Conservation (phyloP, 2,888 invertebrate species). For the Orthonychiurus folsomi region DNA sequence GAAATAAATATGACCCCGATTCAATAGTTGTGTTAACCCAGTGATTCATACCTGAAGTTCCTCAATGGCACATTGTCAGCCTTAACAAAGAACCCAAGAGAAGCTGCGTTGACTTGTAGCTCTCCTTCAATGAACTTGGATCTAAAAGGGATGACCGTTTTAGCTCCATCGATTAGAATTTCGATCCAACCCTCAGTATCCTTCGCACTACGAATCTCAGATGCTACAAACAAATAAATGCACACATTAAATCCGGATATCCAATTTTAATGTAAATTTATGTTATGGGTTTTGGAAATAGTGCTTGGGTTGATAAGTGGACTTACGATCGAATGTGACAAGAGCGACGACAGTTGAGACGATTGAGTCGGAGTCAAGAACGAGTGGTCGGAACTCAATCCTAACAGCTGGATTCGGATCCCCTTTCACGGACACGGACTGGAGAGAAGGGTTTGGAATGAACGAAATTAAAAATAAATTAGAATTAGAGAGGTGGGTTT, state of each 20-base stretch:
- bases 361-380: constrained; percentile 57
- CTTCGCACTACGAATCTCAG: constrained; percentile 25
- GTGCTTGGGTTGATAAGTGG: constrained; percentile 4
- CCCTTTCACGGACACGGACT: constrained; percentile 42
- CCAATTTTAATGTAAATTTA: background rate
- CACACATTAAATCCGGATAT: background rate
- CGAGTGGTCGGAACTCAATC: constrained; percentile 58
- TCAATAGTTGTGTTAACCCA: background rate
- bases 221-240: constrained; percentile 21
- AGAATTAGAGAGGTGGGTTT: background rate
- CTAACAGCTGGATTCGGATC: constrained; percentile 48
- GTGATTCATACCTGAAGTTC: constrained; percentile 41
- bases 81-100: constrained; percentile 38
- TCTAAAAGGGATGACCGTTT: constrained; percentile 54
- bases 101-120: constrained; percentile 50
- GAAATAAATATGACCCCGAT: background rate
- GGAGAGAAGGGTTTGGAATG: constrained; percentile 17
- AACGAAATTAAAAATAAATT: constrained; percentile 8
- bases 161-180: constrained; percentile 37
- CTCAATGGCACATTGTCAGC: constrained; percentile 32
- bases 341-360: constrained; percentile 57
- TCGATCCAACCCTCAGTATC: constrained; percentile 38
- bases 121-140: constrained; percentile 54
- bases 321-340: constrained; percentile 62
- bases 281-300: background rate